A percentile compares a stretch with the other conserved stretches of the same genome.
phyloP scores from a whole-genome alignment of 2,797 vertebrate species.

The Taenioides sp. region DNA sequence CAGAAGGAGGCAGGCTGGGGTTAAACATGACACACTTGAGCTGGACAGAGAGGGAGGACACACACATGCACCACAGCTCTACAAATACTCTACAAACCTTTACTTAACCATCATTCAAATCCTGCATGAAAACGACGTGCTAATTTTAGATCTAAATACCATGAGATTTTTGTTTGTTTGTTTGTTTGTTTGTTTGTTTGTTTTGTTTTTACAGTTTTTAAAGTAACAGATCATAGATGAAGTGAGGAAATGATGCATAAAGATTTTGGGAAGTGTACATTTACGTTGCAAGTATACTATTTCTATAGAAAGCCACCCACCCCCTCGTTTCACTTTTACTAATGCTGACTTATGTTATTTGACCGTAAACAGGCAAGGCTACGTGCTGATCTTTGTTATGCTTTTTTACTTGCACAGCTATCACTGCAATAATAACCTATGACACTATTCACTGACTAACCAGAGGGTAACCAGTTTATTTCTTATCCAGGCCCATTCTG shows the following conservation, averaged over 20 bases:
- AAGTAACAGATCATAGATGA: neutral
- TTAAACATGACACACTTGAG: constrained; percentile 75
- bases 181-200: too few relatives aligned
- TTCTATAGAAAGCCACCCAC: neutral
- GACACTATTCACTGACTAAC: too few relatives aligned
- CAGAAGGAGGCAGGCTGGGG: constrained; percentile 66
- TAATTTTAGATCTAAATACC: neutral
- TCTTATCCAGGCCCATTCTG: too few relatives aligned
- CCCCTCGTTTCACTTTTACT: too few relatives aligned
- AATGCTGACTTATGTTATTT: neutral
- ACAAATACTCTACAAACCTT: constrained; percentile 43
- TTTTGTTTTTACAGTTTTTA: too few relatives aligned
- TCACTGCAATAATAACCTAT: too few relatives aligned
- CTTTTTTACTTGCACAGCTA: too few relatives aligned
- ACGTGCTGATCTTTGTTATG: neutral
- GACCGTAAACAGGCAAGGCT: neutral
- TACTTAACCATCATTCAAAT: neutral
- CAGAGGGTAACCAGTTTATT: too few relatives aligned
- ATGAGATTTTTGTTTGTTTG: neutral
- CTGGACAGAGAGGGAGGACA: constrained; percentile 68
- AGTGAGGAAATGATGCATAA: neutral
- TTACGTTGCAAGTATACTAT: neutral
- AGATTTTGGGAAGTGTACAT: neutral
- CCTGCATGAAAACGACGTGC: neutral
- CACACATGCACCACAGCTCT: constrained; percentile 43